Evolutionary conservation across 2,797 vertebrate genomes (phyloP).

Genomic region (Micromesistius poutassou): DNA sequence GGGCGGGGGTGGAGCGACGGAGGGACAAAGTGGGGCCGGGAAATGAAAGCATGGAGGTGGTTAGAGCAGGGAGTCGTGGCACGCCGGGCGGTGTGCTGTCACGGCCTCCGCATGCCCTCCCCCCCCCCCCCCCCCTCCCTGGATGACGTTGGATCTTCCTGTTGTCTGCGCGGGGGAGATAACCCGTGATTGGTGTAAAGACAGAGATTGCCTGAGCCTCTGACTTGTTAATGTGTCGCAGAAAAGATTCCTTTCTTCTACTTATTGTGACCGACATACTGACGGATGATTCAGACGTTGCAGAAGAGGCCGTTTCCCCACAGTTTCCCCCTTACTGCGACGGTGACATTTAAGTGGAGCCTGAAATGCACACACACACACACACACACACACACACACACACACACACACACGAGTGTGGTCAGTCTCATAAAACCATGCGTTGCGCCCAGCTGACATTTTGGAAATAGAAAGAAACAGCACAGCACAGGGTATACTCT

Average conservation of each 20-base stretch:
- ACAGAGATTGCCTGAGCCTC: background rate
- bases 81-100: background rate
- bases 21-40: constrained; percentile 16
- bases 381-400: background rate
- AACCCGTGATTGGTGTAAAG: background rate
- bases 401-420: background rate
- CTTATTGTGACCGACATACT: background rate
- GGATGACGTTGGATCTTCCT: background rate
- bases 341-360: background rate
- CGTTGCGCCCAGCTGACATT: constrained; percentile 21
- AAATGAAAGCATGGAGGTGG: constrained; percentile 42
- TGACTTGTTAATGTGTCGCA: background rate
- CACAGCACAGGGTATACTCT: constrained; percentile 11
- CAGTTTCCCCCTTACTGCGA: background rate
- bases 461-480: background rate
- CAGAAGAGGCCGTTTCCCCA: background rate
- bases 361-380: background rate
- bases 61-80: background rate
- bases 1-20: background rate
- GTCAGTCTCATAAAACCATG: constrained; percentile 7
- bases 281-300: background rate
- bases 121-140: background rate
- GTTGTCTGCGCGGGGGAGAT: background rate
- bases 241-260: background rate
- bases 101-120: background rate